Evolutionary conservation across 2,113 vertebrate genomes (phyloP).

Genomic region (Kryptolebias marmoratus): DNA sequence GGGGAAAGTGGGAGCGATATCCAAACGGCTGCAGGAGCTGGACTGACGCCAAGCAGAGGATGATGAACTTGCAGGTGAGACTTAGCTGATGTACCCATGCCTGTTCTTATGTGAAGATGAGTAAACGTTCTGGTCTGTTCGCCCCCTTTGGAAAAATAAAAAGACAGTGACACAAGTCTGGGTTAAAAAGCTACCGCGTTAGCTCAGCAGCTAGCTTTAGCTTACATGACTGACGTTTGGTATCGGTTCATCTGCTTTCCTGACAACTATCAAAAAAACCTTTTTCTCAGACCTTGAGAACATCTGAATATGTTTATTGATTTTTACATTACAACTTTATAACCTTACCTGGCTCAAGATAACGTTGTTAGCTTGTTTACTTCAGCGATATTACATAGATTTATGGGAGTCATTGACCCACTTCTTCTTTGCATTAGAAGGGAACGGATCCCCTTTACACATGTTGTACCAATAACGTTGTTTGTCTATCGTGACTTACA

Average conservation of each 20-base stretch:
- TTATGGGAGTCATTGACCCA: neutral
- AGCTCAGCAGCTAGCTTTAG: constrained; percentile 40
- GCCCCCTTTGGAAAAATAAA: neutral
- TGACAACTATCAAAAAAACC: neutral
- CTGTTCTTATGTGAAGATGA: neutral
- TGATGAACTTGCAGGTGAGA: constrained; percentile 25
- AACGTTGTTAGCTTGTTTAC: neutral
- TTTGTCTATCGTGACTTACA: too few species aligned
- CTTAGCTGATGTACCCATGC: neutral
- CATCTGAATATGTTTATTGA: neutral
- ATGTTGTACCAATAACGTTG: accelerated
- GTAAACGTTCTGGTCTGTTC: too few species aligned
- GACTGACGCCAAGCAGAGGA: neutral
- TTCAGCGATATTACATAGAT: neutral
- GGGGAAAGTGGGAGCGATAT: neutral
- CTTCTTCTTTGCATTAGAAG: neutral
- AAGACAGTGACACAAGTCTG: neutral
- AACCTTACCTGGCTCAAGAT: neutral
- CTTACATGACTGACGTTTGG: constrained; percentile 1
- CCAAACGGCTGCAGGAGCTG: neutral
- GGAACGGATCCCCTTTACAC: neutral
- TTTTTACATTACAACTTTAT: neutral
- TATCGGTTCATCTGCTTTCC: neutral
- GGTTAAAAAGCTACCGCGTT: constrained; percentile 11
- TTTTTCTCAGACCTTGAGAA: neutral